These are phyloP conservation scores for Hetaerina titia DNA, from an alignment of 2,888 invertebrate genomes.

Conservation along the genomic window DNA sequence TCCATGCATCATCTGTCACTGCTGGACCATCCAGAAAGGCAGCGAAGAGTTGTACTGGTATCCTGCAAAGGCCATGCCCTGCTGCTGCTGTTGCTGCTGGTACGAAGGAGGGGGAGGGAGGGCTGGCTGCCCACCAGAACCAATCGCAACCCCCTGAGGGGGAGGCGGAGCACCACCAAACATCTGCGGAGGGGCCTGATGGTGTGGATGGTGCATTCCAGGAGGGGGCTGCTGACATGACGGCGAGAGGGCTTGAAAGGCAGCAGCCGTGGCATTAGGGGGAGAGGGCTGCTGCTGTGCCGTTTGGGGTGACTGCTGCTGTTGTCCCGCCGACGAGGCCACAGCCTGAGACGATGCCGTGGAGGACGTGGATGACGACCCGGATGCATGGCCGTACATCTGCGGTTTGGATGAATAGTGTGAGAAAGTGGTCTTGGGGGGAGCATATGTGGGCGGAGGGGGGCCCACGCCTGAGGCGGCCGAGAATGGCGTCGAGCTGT, in stretches of 20 bases:
- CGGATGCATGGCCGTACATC: slow-evolving; percentile 71
- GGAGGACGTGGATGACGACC: background rate
- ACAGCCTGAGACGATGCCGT: background rate
- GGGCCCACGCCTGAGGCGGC: background rate
- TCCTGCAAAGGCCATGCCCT: slow-evolving; percentile 29
- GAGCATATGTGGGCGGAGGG: background rate
- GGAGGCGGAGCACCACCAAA: slow-evolving; percentile 7
- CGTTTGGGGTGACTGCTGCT: background rate
- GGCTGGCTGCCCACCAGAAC: background rate
- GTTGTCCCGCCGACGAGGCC: background rate
- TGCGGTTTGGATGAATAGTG: slow-evolving; percentile 73
- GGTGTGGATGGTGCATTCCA: slow-evolving; percentile 2
- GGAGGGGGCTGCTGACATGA: slow-evolving; percentile 38
- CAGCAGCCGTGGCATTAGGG: background rate
- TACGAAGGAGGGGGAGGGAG: slow-evolving; percentile 16
- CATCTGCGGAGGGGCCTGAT: slow-evolving; percentile 50
- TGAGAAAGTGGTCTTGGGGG: slow-evolving; percentile 71
- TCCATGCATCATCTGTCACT: background rate
- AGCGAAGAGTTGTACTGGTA: slow-evolving; percentile 67
- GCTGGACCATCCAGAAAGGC: slow-evolving; percentile 68
- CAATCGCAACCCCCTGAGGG: background rate
- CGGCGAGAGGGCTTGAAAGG: slow-evolving; percentile 13
- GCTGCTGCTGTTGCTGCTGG: slow-evolving; percentile 44
- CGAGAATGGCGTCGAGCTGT: slow-evolving; percentile 22
- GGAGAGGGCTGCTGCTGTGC: background rate